Percentiles rank a stretch among this genome's conserved stretches.
Conservation (phyloP, 1,140 invertebrate genomes). For the Eciton burchellii region DNA sequence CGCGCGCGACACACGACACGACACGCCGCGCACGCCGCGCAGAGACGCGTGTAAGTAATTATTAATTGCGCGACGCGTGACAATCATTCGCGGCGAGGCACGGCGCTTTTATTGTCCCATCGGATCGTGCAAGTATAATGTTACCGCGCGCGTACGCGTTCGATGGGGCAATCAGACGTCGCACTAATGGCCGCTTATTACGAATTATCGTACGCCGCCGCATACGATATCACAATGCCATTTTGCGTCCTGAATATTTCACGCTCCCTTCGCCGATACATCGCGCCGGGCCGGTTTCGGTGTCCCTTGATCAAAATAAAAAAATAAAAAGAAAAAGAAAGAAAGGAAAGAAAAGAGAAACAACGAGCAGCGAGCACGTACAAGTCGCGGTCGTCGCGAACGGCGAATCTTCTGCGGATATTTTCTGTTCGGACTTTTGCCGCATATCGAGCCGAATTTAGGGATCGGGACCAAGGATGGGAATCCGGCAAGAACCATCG, state of each 20-base stretch:
- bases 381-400: no score
- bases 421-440: no score
- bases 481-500: no score
- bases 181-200: constrained; percentile 36
- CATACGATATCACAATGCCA: neutral
- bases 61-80: constrained; percentile 46
- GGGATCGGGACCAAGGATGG: no score
- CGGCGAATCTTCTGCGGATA: no score
- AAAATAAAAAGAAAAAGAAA: no score
- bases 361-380: no score
- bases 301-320: no score
- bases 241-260: neutral
- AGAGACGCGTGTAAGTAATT: constrained; percentile 48
- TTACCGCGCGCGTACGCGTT: constrained; percentile 44
- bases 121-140: neutral
- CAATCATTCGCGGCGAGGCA: constrained; percentile 13
- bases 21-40: neutral
- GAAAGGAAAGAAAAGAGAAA: no score
- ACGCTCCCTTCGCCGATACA: neutral
- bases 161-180: constrained; percentile 36
- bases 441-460: no score
- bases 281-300: neutral
- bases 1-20: neutral
- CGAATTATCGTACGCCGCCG: constrained; percentile 17
- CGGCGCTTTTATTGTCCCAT: constrained; percentile 41